A percentile compares a stretch with the other conserved stretches of the same genome.
Evolutionary conservation across 2,888 invertebrate species (phyloP).

Genomic region (Brachyptera risi): DNA sequence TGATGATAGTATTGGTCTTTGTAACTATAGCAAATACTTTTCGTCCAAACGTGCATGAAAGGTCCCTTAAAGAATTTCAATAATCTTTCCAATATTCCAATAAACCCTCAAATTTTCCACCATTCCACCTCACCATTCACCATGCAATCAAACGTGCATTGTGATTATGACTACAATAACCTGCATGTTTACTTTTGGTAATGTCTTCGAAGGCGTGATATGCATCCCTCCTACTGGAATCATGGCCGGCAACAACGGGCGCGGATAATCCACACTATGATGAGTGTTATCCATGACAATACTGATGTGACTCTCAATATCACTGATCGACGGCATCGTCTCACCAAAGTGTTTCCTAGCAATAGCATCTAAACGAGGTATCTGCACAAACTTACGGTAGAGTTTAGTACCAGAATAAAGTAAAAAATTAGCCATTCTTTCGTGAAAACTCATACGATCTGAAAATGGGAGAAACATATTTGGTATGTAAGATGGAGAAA

Average conservation of each 20-base stretch:
- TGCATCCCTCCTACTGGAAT: constrained; percentile 47
- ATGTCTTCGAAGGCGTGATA: constrained; percentile 41
- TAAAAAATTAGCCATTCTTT: constrained; percentile 27
- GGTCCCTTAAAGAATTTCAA: no score
- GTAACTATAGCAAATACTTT: no score
- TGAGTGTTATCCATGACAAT: constrained; percentile 46
- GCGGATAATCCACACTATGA: constrained; percentile 37
- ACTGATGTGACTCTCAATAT: constrained; percentile 48
- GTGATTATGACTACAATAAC: constrained; percentile 30
- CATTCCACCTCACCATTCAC: no score
- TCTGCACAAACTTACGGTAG: not conserved
- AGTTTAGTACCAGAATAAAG: not conserved
- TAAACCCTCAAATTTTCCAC: no score
- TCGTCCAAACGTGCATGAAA: no score
- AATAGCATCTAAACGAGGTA: constrained; percentile 23
- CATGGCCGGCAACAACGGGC: constrained; percentile 45
- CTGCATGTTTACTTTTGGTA: constrained; percentile 43
- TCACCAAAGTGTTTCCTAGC: constrained; percentile 33
- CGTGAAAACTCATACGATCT: constrained; percentile 28
- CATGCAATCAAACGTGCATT: not conserved
- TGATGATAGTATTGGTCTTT: no score
- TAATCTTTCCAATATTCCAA: no score
- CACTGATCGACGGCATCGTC: constrained; percentile 38
- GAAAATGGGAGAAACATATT: constrained; percentile 15
- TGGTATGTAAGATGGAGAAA: constrained; percentile 25